These are phyloP conservation scores for Narcine bancroftii DNA, from an alignment of 2,113 vertebrate genomes.

Conservation along the genomic window DNA sequence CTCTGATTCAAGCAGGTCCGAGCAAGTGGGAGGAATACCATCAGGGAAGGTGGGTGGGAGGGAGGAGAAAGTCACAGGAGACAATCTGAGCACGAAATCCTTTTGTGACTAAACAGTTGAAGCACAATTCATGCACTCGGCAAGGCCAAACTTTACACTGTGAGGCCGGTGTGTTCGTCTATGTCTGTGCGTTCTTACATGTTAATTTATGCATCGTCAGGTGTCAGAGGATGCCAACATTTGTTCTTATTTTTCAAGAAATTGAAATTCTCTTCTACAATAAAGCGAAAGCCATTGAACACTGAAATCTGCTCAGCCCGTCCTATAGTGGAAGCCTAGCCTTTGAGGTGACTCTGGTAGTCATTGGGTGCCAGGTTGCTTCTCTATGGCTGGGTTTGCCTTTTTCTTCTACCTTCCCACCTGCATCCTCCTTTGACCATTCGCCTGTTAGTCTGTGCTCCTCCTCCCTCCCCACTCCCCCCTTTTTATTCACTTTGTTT, in stretches of 20 bases:
- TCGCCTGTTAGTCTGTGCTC: no score
- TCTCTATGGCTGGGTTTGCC: background rate
- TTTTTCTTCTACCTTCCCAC: background rate
- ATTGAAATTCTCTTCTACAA: slow-evolving; percentile 16
- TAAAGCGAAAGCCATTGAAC: background rate
- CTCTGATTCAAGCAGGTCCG: no score
- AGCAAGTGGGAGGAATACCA: no score
- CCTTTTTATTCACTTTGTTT: no score
- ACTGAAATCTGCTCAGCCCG: background rate
- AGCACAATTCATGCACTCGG: slow-evolving; percentile 32
- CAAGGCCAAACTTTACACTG: background rate
- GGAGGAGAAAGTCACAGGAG: background rate
- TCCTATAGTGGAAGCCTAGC: background rate
- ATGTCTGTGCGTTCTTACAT: background rate
- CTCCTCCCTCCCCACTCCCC: no score
- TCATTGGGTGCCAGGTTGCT: background rate
- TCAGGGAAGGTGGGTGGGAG: background rate
- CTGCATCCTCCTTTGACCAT: no score
- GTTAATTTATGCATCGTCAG: slow-evolving; percentile 20
- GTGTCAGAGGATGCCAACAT: background rate
- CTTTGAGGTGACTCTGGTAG: background rate
- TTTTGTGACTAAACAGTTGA: background rate
- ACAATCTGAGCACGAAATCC: slow-evolving; percentile 1
- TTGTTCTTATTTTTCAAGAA: background rate
- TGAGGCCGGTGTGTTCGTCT: slow-evolving; percentile 3